These are phyloP conservation scores for Fregetta grallaria DNA, from an alignment of 2,113 vertebrate species.

Conservation along the genomic window DNA sequence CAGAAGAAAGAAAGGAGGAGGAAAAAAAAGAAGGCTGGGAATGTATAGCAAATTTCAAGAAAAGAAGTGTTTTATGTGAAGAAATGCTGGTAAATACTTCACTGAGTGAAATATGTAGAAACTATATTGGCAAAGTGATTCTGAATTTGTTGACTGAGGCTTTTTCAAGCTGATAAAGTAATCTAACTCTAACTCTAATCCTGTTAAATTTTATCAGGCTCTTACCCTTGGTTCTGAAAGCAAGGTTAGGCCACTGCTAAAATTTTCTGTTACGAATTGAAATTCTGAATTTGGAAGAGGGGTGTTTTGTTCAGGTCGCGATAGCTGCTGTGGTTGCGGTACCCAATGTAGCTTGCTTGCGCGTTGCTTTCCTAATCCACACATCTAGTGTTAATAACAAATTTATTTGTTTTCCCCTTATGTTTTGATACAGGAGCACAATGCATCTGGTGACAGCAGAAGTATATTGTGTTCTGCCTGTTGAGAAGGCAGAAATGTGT, in stretches of 20 bases:
- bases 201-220: background rate
- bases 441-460: background rate
- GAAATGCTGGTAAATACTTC: background rate
- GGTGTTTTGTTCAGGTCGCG: background rate
- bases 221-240: background rate
- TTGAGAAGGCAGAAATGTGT: background rate
- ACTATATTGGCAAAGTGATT: background rate
- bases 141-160: background rate
- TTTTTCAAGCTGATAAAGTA: background rate
- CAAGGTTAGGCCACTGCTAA: background rate
- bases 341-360: background rate
- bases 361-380: background rate
- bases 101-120: background rate
- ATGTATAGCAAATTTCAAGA: background rate
- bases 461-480: background rate
- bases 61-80: background rate
- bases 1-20: background rate
- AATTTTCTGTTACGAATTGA: background rate
- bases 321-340: background rate
- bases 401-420: background rate
- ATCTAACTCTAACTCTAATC: background rate
- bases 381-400: accelerated
- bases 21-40: background rate
- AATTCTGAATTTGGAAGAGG: background rate
- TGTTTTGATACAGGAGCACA: background rate